These are phyloP conservation scores for Brenthis daphne DNA, from an alignment of 2,888 invertebrate genomes.

Conservation along the genomic window DNA sequence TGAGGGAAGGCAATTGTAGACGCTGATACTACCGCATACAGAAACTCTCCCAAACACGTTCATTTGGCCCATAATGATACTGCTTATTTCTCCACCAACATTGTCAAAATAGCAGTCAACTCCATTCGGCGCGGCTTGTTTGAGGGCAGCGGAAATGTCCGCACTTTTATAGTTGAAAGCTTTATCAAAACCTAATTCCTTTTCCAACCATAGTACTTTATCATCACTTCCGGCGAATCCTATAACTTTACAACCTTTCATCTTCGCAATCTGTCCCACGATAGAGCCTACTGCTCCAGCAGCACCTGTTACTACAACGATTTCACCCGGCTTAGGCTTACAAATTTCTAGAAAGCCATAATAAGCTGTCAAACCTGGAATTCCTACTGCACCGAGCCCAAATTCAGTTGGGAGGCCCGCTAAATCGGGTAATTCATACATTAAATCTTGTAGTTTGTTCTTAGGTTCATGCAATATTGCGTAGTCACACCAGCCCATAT, in stretches of 20 bases:
- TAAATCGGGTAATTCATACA: conserved; percentile 71
- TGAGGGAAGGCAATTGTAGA: conserved; percentile 56
- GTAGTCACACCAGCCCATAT: conserved; percentile 81
- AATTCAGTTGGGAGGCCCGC: conserved; percentile 73
- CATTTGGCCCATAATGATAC: conserved; percentile 82
- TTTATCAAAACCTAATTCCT: conserved; percentile 84
- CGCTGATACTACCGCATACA: conserved; percentile 61
- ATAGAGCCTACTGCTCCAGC: conserved; percentile 88
- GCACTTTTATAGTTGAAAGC: conserved; percentile 87
- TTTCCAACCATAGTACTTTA: conserved; percentile 84
- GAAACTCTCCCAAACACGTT: conserved; percentile 58
- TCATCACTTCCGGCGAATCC: conserved; percentile 86
- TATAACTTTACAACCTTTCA: conserved; percentile 82
- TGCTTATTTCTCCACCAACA: conserved; percentile 84
- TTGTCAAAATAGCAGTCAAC: conserved; percentile 89
- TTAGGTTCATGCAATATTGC: conserved; percentile 15
- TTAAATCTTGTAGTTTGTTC: conserved; percentile 14
- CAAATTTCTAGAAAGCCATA: conserved; percentile 85
- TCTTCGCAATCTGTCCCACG: conserved; percentile 88
- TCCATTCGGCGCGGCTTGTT: conserved; percentile 84
- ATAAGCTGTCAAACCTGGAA: conserved; percentile 86
- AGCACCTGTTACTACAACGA: conserved; percentile 85
- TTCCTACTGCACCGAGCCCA: conserved; percentile 82
- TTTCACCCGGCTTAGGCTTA: conserved; percentile 84
- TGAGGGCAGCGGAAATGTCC: conserved; percentile 73